Evolutionary conservation across 2,888 invertebrate genomes (phyloP).

Genomic region (Caenorhabditis virilis): DNA sequence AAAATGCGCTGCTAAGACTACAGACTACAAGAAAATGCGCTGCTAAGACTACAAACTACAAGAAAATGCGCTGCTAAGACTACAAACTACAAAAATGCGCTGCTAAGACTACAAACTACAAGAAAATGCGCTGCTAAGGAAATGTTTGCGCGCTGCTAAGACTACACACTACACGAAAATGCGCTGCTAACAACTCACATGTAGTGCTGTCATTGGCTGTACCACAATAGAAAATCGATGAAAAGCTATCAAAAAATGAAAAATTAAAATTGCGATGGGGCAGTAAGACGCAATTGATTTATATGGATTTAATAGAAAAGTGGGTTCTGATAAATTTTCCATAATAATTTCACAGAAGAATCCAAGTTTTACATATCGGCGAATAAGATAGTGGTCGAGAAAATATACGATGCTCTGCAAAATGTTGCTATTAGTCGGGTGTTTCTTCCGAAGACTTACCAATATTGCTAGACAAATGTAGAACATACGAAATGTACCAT

Average conservation of each 20-base stretch:
- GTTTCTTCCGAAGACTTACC: conserved; percentile 10
- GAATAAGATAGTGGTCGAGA: conserved; percentile 28
- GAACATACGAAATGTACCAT: conserved; percentile 25
- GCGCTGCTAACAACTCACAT: too few relatives aligned
- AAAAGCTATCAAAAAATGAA: conserved; percentile 31
- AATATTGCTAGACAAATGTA: conserved; percentile 22
- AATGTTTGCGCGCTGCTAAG: background rate
- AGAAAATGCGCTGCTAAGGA: too few relatives aligned
- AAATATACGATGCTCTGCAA: conserved; percentile 39
- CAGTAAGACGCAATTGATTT: conserved; percentile 36
- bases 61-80: too few relatives aligned
- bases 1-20: too few relatives aligned
- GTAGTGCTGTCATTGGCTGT: conserved; percentile 21
- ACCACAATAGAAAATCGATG: conserved; percentile 32
- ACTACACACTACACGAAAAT: background rate
- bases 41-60: too few relatives aligned
- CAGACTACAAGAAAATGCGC: too few relatives aligned
- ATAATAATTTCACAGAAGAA: conserved; percentile 33
- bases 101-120: too few relatives aligned
- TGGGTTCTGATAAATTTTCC: conserved; percentile 20
- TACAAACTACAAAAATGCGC: too few relatives aligned
- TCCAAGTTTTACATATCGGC: conserved; percentile 33
- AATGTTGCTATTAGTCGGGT: background rate
- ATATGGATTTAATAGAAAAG: conserved; percentile 27
- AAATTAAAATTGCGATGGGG: conserved; percentile 33